phyloP scores from a whole-genome alignment of 1,140 invertebrate species.

The Drosophila bipectinata region DNA sequence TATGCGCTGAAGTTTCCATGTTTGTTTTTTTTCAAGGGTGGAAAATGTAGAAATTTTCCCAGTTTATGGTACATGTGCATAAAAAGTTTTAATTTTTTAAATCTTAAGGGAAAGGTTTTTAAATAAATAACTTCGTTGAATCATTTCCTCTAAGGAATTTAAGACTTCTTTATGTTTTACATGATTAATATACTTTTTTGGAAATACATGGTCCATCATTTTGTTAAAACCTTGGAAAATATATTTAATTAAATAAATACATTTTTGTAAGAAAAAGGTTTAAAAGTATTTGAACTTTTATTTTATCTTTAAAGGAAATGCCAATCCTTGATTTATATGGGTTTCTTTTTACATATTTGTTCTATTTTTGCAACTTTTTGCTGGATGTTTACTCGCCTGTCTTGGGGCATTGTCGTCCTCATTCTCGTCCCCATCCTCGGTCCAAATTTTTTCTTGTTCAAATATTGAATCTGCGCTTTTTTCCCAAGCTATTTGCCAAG shows the following conservation, averaged over 20 bases:
- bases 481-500: slow-evolving; percentile 42
- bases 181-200: too few species aligned
- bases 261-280: too few species aligned
- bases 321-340: not conserved
- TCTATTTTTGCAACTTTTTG: slow-evolving; percentile 37
- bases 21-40: slow-evolving; percentile 18
- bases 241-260: too few species aligned
- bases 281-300: not conserved
- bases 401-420: slow-evolving; percentile 31
- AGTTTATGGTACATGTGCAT: not conserved
- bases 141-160: too few species aligned
- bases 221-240: too few species aligned
- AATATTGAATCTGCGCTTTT: slow-evolving; percentile 79
- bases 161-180: too few species aligned
- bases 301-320: slow-evolving; percentile 2
- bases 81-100: too few species aligned
- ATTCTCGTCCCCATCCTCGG: slow-evolving; percentile 8
- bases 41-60: slow-evolving; percentile 9
- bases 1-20: slow-evolving; percentile 18
- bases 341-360: slow-evolving; percentile 16
- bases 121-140: too few species aligned
- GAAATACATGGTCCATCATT: too few species aligned
- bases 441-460: slow-evolving; percentile 70
- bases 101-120: too few species aligned
- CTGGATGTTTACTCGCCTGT: slow-evolving; percentile 54